phyloP scores from a whole-genome alignment of 2,888 invertebrate species.

The Eudemis profundana region DNA sequence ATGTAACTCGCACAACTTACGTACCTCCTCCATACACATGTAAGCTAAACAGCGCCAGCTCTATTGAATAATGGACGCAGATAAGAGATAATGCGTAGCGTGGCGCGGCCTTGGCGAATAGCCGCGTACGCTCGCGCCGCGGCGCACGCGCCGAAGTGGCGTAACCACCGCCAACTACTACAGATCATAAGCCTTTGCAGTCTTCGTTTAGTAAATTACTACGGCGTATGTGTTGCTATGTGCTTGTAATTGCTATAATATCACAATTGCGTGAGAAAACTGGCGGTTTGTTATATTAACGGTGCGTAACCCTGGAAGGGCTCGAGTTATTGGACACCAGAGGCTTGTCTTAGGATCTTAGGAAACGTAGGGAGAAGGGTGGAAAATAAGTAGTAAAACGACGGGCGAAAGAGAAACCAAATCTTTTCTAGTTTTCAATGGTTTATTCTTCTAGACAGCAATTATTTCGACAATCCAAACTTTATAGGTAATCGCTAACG shows the following conservation, averaged over 20 bases:
- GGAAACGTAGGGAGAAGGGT: too few species aligned
- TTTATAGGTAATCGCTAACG: too few species aligned
- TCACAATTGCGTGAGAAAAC: neutral
- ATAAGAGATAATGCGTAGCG: constrained; percentile 40
- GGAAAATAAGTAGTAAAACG: too few species aligned
- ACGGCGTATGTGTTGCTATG: neutral
- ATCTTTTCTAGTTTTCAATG: too few species aligned
- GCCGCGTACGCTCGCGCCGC: constrained; percentile 14
- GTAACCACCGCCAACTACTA: neutral
- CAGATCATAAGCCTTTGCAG: neutral
- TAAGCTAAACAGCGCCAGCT: constrained; percentile 17
- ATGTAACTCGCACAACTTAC: neutral
- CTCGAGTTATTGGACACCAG: neutral
- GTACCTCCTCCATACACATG: neutral
- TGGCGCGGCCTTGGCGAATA: constrained; percentile 28
- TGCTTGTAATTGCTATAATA: constrained; percentile 14
- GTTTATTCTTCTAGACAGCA: too few species aligned
- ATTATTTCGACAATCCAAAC: too few species aligned
- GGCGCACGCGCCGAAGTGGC: neutral
- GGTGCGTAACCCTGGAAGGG: constrained; percentile 4
- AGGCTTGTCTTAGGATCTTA: neutral
- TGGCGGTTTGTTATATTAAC: neutral
- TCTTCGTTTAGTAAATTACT: neutral
- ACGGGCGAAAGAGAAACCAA: too few species aligned
- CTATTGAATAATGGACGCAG: constrained; percentile 39